Evolutionary conservation across 2,113 vertebrate species (phyloP), one percentile per base, ranked within the genome.

Genomic region (Paradoxurus hermaphroditus): DNA sequence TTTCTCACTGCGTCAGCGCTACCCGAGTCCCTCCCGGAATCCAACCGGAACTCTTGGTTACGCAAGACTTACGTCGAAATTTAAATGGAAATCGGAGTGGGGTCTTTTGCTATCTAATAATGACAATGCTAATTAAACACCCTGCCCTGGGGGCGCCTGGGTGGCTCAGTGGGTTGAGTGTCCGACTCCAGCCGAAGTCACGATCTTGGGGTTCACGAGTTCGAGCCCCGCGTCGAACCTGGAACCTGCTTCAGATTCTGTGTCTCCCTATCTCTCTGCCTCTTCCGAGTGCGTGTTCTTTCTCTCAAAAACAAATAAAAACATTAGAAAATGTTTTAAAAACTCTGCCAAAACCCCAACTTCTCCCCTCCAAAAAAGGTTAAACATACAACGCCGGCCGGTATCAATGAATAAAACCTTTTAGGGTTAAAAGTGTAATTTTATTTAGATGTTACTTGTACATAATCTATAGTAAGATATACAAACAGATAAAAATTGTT

Each of bases 381-480:
- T 36, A 91, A 93, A 90, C 13, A 95, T 44, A 86, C 9, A 96
- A 86, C 11, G 88, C 21, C 44, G 27, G 88, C 21, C 44, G 27
- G 27, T 6, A 44, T 31, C 86, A 97, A 67, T 6, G 97, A 98
- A 89, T 77, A 96, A n/a, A 97, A 41, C 87, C 65, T 96, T 87
- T 97, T 92, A 97, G 94, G 90, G 77, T 98, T 96, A 98, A 98
- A 99, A 98, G 96, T 98, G 97, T 98, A 79, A 95, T 98, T 99
- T 99, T 99, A 99, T 99, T 99, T 84, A 27, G 97, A 96, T 97
- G 97, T 97, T 98, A 98, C 97, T 98, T 98, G 97, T 98, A 98
- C 98, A 99, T 98, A 98, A 98, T 97, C 78, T 41, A 29, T 98
- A 98, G 83, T 98, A 98, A 97, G 97, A 97, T 98, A 98, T 98